phyloP scores from a whole-genome alignment of 2,113 vertebrate genomes.

The Stomatorhinus ivindoensis region DNA sequence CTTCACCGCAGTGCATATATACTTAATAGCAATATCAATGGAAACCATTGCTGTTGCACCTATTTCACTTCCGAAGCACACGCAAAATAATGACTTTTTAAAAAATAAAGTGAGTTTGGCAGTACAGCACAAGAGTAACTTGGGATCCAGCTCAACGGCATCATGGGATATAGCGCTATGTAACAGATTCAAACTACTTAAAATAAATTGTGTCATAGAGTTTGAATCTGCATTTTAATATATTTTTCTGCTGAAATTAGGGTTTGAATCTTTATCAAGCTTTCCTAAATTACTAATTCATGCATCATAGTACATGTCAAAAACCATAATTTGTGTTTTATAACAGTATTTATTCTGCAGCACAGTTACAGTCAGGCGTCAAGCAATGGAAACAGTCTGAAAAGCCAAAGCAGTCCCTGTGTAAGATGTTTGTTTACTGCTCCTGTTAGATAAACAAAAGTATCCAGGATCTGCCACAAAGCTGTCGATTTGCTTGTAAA shows the following conservation, averaged over 20 bases:
- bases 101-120: no score
- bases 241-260: neutral
- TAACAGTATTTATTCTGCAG: neutral
- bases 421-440: conserved; percentile 17
- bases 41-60: conserved; percentile 35
- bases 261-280: neutral
- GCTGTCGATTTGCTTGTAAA: neutral
- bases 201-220: neutral
- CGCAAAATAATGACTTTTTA: neutral
- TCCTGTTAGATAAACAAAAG: conserved; percentile 16
- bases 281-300: neutral
- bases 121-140: neutral
- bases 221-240: neutral
- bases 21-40: neutral
- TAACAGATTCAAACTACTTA: neutral
- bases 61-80: neutral
- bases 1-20: neutral
- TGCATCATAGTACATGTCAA: neutral
- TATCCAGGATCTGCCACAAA: neutral
- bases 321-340: neutral
- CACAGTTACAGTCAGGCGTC: neutral
- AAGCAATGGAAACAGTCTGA: neutral
- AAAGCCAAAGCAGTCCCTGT: neutral
- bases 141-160: neutral
- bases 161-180: neutral